Percentiles rank a stretch among this genome's conserved stretches.
Evolutionary conservation across 2,888 invertebrate species (phyloP).

Genomic region (Colostygia pectinataria): DNA sequence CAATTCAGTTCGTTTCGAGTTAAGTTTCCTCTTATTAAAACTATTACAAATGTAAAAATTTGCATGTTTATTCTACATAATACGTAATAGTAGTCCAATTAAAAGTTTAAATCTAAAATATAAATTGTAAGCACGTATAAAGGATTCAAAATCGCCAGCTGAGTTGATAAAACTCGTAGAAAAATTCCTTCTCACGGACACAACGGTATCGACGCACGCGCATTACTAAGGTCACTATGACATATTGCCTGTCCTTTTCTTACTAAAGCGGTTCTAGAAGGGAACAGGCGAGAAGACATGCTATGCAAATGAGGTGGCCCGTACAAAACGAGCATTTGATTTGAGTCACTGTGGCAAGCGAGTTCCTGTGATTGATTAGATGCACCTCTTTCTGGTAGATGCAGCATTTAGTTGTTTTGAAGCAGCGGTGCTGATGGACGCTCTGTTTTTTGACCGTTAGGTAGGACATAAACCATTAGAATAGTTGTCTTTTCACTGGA

Average conservation of each 20-base stretch:
- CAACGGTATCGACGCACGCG: slow-evolving; percentile 73
- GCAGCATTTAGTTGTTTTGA: slow-evolving; percentile 58
- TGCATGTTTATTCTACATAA: too few species aligned
- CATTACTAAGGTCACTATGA: slow-evolving; percentile 62
- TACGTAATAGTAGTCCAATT: too few species aligned
- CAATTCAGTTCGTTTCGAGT: too few species aligned
- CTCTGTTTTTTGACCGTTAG: slow-evolving; percentile 57
- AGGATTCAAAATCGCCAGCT: slow-evolving; percentile 55
- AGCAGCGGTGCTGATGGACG: slow-evolving; percentile 47
- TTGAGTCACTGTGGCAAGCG: slow-evolving; percentile 61
- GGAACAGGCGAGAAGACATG: slow-evolving; percentile 45
- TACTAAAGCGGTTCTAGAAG: slow-evolving; percentile 16
- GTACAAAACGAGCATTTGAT: slow-evolving; percentile 60
- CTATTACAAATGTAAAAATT: too few species aligned
- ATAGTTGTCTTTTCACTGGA: slow-evolving; percentile 46
- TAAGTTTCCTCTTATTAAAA: too few species aligned
- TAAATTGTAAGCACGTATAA: slow-evolving; percentile 33
- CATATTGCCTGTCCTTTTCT: slow-evolving; percentile 49
- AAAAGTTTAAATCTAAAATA: too few species aligned
- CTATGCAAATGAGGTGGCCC: slow-evolving; percentile 64
- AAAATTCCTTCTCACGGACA: slow-evolving; percentile 76
- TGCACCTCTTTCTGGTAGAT: slow-evolving; percentile 67
- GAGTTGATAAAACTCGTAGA: slow-evolving; percentile 54
- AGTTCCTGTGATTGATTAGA: slow-evolving; percentile 73
- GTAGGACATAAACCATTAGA: slow-evolving; percentile 52